These are phyloP conservation scores for Calephelis perditalis DNA, from an alignment of 2,888 invertebrate genomes.

Conservation along the genomic window DNA sequence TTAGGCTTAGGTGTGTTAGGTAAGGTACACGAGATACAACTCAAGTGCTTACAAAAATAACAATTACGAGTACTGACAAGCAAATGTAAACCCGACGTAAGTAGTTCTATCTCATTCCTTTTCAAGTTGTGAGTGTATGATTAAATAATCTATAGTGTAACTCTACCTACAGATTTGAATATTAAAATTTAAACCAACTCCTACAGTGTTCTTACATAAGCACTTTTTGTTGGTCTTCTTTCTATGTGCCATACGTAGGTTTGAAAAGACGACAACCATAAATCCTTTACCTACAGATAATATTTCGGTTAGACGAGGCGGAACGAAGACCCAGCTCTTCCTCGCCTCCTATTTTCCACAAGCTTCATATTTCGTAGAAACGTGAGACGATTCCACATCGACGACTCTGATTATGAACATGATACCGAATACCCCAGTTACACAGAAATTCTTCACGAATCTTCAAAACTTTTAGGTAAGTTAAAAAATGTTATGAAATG, in stretches of 20 bases:
- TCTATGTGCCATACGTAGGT: background rate
- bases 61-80: no score
- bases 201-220: no score
- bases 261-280: no score
- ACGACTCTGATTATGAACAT: conserved; percentile 14
- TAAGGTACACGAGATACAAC: no score
- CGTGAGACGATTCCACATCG: conserved; percentile 45
- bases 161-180: conserved; percentile 8
- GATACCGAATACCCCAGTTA: conserved; percentile 4
- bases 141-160: background rate
- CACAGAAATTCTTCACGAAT: background rate
- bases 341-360: conserved; percentile 46
- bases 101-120: no score
- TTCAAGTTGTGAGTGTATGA: no score
- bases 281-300: background rate
- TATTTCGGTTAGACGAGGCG: conserved; percentile 40
- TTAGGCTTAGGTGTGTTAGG: no score
- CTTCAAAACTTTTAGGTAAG: no score
- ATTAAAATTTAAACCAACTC: background rate
- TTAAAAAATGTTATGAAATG: no score
- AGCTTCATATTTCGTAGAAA: conserved; percentile 57
- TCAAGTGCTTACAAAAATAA: no score
- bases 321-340: conserved; percentile 44
- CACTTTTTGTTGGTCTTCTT: background rate
- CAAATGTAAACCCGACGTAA: no score